A percentile compares a stretch with the other conserved stretches of the same genome.
phyloP scores from a whole-genome alignment of 2,888 invertebrate genomes.

The Drosophila quinaria region DNA sequence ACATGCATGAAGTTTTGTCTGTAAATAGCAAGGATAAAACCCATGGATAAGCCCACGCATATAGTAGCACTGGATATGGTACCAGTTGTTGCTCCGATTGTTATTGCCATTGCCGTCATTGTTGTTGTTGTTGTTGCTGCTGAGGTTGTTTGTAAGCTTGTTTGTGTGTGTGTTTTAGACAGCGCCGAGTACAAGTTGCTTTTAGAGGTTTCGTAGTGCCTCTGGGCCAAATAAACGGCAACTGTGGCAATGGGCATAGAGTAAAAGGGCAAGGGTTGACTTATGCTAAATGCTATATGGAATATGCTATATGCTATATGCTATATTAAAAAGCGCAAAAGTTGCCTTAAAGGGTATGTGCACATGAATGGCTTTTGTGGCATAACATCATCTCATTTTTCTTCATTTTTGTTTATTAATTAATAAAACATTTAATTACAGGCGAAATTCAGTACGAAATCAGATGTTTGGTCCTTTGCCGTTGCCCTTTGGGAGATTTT shows the following conservation, averaged over 20 bases:
- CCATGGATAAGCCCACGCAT: slow-evolving; percentile 46
- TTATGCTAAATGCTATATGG: slow-evolving; percentile 20
- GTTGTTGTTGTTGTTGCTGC: slow-evolving; percentile 16
- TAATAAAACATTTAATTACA: slow-evolving; percentile 83
- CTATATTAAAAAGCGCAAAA: slow-evolving; percentile 69
- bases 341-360: slow-evolving; percentile 63
- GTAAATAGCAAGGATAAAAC: slow-evolving; percentile 24
- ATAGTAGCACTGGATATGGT: slow-evolving; percentile 46
- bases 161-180: slow-evolving; percentile 44
- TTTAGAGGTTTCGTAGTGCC: slow-evolving; percentile 53
- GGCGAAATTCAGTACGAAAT: slow-evolving; percentile 93
- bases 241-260: slow-evolving; percentile 25
- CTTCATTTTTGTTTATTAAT: background rate
- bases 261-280: slow-evolving; percentile 11
- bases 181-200: slow-evolving; percentile 55
- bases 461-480: slow-evolving; percentile 96
- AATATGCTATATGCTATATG: slow-evolving; percentile 11
- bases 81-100: slow-evolving; percentile 32
- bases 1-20: slow-evolving; percentile 48
- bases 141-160: slow-evolving; percentile 20
- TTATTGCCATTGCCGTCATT: slow-evolving; percentile 3
- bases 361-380: slow-evolving; percentile 64
- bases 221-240: slow-evolving; percentile 51
- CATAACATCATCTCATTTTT: slow-evolving; percentile 17
- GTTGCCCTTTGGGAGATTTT: slow-evolving; percentile 95